phyloP scores from a whole-genome alignment of 1,140 invertebrate genomes.

The Sitophilus oryzae region DNA sequence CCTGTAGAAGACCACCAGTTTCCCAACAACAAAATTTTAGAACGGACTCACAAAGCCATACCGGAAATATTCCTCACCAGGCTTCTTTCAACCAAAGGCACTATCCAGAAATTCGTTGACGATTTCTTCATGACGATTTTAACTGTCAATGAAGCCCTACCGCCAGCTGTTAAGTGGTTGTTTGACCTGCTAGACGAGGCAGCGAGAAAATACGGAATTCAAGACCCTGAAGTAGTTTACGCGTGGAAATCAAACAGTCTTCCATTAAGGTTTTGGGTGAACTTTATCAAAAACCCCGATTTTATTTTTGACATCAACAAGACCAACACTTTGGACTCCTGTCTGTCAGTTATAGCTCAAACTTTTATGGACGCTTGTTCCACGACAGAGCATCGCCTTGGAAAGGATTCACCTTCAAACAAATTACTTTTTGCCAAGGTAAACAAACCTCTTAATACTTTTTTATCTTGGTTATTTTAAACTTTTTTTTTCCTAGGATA shows the following conservation, averaged over 20 bases:
- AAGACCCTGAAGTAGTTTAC: conserved; percentile 85
- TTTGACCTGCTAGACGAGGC: conserved; percentile 92
- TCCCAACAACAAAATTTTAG: conserved; percentile 55
- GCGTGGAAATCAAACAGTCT: conserved; percentile 95
- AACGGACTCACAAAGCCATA: conserved; percentile 84
- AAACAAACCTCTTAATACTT: conserved; percentile 19
- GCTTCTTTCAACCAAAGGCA: conserved; percentile 89
- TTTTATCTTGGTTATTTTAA: neutral
- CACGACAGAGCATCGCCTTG: conserved; percentile 78
- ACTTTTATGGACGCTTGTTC: conserved; percentile 95
- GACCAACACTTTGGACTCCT: conserved; percentile 85
- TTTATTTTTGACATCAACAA: conserved; percentile 96
- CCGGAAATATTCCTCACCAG: conserved; percentile 93
- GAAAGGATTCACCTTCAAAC: conserved; percentile 92
- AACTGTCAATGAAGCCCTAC: conserved; percentile 82
- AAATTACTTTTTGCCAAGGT: conserved; percentile 89
- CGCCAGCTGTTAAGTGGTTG: conserved; percentile 90
- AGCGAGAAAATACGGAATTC: conserved; percentile 74
- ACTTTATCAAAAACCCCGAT: conserved; percentile 95
- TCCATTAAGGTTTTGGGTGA: conserved; percentile 92
- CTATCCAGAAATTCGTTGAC: conserved; percentile 94
- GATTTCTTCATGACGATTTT: conserved; percentile 88
- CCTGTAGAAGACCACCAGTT: conserved; percentile 70
- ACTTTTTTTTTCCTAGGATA: conserved; percentile 52
- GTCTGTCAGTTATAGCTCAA: conserved; percentile 90